A percentile compares a stretch with the other conserved stretches of the same genome.
phyloP scores from a whole-genome alignment of 2,888 invertebrate species.

The Chesias legatella region DNA sequence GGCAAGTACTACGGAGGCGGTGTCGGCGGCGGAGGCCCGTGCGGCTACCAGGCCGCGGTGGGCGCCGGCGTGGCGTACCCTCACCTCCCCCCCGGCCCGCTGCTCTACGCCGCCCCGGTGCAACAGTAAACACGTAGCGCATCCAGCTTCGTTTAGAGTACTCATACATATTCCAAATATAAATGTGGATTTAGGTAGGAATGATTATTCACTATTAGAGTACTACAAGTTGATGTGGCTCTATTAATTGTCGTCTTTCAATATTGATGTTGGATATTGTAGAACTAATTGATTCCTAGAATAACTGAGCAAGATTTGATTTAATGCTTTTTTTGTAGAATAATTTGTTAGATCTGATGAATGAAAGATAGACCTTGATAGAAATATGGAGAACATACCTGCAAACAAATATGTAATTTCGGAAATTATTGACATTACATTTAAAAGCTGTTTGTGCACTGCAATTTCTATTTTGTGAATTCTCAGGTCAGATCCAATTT shows the following conservation, averaged over 20 bases:
- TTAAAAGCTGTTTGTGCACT: slow-evolving; percentile 27
- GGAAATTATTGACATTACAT: slow-evolving; percentile 23
- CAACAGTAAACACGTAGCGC: slow-evolving; percentile 82
- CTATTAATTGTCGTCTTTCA: slow-evolving; percentile 28
- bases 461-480: slow-evolving; percentile 55
- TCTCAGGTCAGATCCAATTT: slow-evolving; percentile 69
- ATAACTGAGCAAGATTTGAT: slow-evolving; percentile 36
- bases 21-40: slow-evolving; percentile 79
- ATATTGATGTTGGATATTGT: slow-evolving; percentile 46
- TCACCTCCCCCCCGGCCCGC: slow-evolving; percentile 79
- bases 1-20: slow-evolving; percentile 88
- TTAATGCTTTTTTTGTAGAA: slow-evolving; percentile 45
- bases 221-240: slow-evolving; percentile 28
- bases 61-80: slow-evolving; percentile 81
- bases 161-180: slow-evolving; percentile 32
- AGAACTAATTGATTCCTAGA: slow-evolving; percentile 34
- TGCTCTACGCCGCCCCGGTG: slow-evolving; percentile 83
- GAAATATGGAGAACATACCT: slow-evolving; percentile 31
- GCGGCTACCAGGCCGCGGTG: slow-evolving; percentile 85
- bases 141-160: slow-evolving; percentile 19
- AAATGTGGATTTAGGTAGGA: slow-evolving; percentile 29
- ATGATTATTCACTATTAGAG: slow-evolving; percentile 22
- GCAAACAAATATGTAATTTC: slow-evolving; percentile 21
- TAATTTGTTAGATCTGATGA: slow-evolving; percentile 66
- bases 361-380: slow-evolving; percentile 47